Percentiles rank a stretch among this genome's conserved stretches.
phyloP scores from a whole-genome alignment of 2,113 vertebrate species.

The Notarius lentiginosus region DNA sequence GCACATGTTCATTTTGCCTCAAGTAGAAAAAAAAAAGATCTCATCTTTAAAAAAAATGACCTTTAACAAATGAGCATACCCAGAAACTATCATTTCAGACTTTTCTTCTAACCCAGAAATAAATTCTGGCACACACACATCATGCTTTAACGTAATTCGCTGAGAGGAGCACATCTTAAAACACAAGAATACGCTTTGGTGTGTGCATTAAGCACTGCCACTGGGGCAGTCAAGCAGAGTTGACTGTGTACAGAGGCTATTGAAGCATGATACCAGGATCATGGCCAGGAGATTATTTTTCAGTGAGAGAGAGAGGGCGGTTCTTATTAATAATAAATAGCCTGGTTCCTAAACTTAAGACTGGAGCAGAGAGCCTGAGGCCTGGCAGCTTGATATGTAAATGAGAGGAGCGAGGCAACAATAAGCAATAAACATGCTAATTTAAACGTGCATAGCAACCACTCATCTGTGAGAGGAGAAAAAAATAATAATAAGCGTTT shows the following conservation, averaged over 20 bases:
- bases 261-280: constrained; percentile 53
- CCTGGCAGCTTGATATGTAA: constrained; percentile 71
- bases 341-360: constrained; percentile 66
- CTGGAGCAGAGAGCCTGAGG: constrained; percentile 52
- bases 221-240: constrained; percentile 45
- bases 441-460: constrained; percentile 65
- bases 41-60: constrained; percentile 26
- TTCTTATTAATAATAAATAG: constrained; percentile 63
- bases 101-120: constrained; percentile 39
- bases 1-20: constrained; percentile 20
- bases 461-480: constrained; percentile 61
- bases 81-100: constrained; percentile 28
- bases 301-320: constrained; percentile 41
- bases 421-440: constrained; percentile 78
- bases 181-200: constrained; percentile 34
- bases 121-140: constrained; percentile 40
- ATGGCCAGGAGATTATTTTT: constrained; percentile 48
- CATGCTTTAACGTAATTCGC: constrained; percentile 31
- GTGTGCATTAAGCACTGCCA: constrained; percentile 46
- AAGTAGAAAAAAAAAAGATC: background rate
- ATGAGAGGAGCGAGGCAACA: constrained; percentile 65
- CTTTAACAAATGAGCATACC: constrained; percentile 38
- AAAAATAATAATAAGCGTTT: constrained; percentile 37
- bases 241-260: constrained; percentile 49
- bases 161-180: constrained; percentile 31